Evolutionary conservation across 1,140 invertebrate species (phyloP).

Genomic region (Bombus terrestris): DNA sequence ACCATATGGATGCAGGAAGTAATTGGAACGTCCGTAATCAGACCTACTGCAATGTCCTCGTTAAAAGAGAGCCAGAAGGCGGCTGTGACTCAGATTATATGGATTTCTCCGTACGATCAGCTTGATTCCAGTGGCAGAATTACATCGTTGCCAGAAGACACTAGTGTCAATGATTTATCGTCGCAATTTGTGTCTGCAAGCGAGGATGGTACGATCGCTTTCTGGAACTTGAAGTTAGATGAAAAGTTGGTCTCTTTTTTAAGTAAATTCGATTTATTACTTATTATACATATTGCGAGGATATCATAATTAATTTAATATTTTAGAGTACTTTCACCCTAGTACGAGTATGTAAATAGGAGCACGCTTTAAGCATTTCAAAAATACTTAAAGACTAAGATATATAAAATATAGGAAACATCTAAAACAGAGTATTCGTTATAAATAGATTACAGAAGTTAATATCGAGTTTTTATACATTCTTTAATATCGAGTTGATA

Average conservation of each 20-base stretch:
- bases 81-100: slow-evolving; percentile 86
- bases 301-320: no score
- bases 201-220: slow-evolving; percentile 86
- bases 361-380: no score
- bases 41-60: slow-evolving; percentile 85
- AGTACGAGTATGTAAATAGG: no score
- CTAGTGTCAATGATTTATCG: slow-evolving; percentile 76
- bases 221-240: slow-evolving; percentile 86
- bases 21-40: slow-evolving; percentile 83
- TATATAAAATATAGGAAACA: no score
- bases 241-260: neutral
- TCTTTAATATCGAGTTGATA: no score
- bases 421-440: no score
- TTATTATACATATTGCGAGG: no score
- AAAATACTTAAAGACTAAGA: no score
- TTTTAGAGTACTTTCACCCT: no score
- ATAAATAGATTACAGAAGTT: no score
- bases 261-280: neutral
- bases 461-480: no score
- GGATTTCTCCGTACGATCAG: slow-evolving; percentile 85
- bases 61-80: slow-evolving; percentile 85
- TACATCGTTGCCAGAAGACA: slow-evolving; percentile 74
- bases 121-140: slow-evolving; percentile 85
- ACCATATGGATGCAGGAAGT: slow-evolving; percentile 87
- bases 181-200: slow-evolving; percentile 86